Percentiles rank a stretch among this genome's conserved stretches.
phyloP scores from a whole-genome alignment of 2,797 vertebrate genomes.

The Agapornis canus region DNA sequence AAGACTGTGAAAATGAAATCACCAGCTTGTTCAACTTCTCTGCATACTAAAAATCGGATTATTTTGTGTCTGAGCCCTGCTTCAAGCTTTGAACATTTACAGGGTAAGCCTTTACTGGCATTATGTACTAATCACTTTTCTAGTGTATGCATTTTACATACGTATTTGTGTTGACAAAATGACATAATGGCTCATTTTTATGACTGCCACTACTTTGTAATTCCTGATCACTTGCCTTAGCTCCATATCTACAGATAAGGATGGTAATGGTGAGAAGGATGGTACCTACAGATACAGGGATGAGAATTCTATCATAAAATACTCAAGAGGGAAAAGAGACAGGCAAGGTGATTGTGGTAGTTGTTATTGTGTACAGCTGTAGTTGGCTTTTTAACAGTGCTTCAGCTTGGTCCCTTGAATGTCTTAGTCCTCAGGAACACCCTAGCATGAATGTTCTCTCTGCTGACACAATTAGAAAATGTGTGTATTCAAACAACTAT shows the following conservation, averaged over 20 bases:
- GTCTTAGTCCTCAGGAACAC: neutral
- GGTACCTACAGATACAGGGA: neutral
- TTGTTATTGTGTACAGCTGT: neutral
- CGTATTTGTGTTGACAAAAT: neutral
- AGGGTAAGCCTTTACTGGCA: neutral
- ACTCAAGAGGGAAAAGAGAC: neutral
- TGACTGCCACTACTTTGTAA: neutral
- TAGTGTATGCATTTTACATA: neutral
- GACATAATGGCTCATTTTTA: rapidly evolving
- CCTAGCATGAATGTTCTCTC: neutral
- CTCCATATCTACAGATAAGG: neutral
- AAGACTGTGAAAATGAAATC: neutral
- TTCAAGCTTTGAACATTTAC: neutral
- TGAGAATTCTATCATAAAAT: neutral
- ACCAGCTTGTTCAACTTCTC: neutral
- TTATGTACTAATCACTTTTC: neutral
- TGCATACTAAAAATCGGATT: neutral
- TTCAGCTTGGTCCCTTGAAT: neutral
- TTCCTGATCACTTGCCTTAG: neutral
- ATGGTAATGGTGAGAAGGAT: neutral
- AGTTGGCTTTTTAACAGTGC: neutral
- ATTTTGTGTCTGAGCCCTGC: neutral
- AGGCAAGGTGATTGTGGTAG: neutral
- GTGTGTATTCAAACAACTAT: neutral
- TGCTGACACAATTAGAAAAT: neutral